Conservation (phyloP, 2,888 invertebrate species). For the Eupeodes latifasciatus region DNA sequence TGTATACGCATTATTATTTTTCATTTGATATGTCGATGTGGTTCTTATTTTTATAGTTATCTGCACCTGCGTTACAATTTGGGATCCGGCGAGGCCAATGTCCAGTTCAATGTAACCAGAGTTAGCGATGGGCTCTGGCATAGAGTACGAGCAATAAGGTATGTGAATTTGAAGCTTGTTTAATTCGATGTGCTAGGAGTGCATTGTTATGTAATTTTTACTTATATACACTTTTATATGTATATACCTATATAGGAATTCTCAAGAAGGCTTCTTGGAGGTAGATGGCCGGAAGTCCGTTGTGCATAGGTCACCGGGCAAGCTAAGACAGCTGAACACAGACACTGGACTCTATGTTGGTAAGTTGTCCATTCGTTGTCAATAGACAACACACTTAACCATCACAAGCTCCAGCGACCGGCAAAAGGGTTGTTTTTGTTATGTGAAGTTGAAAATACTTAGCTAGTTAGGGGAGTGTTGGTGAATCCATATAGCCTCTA, state of each 20-base stretch:
- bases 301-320: slow-evolving; percentile 93
- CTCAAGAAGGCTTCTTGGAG: slow-evolving; percentile 93
- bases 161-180: slow-evolving; percentile 62
- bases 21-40: background rate
- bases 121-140: slow-evolving; percentile 96
- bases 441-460: slow-evolving; percentile 48
- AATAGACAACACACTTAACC: background rate
- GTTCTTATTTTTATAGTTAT: slow-evolving; percentile 78
- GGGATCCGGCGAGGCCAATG: slow-evolving; percentile 93
- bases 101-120: slow-evolving; percentile 92
- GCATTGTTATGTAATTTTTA: slow-evolving; percentile 46
- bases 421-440: slow-evolving; percentile 48
- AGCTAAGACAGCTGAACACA: slow-evolving; percentile 92
- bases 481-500: slow-evolving; percentile 48
- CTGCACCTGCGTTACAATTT: slow-evolving; percentile 90
- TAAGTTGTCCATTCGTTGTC: slow-evolving; percentile 82
- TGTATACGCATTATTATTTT: too few species aligned
- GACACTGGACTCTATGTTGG: slow-evolving; percentile 96
- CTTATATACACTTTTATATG: slow-evolving; percentile 6
- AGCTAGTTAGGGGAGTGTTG: background rate
- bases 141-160: slow-evolving; percentile 90
- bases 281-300: slow-evolving; percentile 94
- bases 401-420: background rate
- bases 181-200: slow-evolving; percentile 47
- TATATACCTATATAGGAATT: slow-evolving; percentile 86